A percentile compares a stretch with the other conserved stretches of the same genome.
Evolutionary conservation across 2,113 vertebrate species (phyloP).

Genomic region (Labeo catla): DNA sequence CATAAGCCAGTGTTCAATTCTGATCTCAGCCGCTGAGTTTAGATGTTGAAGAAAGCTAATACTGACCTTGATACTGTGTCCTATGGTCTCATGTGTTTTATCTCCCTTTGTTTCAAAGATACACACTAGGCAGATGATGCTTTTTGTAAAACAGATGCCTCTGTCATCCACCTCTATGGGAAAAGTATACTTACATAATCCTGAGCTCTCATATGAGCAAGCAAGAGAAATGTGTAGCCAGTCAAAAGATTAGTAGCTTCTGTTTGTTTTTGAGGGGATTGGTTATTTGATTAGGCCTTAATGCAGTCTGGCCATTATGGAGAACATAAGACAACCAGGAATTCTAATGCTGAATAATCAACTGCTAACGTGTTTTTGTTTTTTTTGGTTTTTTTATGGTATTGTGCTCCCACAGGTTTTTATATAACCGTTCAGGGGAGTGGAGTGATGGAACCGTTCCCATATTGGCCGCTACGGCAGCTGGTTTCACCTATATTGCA

Average conservation of each 20-base stretch:
- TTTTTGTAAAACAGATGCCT: conserved; percentile 17
- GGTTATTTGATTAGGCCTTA: conserved; percentile 21
- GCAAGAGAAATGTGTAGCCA: not conserved
- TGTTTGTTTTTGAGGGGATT: conserved; percentile 7
- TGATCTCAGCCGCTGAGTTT: not conserved
- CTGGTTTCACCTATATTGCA: conserved; percentile 88
- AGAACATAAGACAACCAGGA: not conserved
- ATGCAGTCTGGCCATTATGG: not conserved
- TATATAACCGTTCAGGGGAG: conserved; percentile 90
- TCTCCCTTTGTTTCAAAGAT: conserved; percentile 25
- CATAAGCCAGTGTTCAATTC: not conserved
- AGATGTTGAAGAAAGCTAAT: not conserved
- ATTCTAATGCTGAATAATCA: not conserved
- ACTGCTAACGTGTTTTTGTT: not conserved
- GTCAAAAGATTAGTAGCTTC: conserved; percentile 2
- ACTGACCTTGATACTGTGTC: not conserved
- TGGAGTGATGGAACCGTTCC: conserved; percentile 96
- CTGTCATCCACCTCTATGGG: not conserved
- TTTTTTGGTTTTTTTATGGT: not conserved
- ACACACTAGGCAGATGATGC: conserved; percentile 2
- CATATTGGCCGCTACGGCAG: conserved; percentile 87
- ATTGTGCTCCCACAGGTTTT: conserved; percentile 81
- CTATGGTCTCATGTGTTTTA: not conserved
- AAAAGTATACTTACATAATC: conserved; percentile 4
- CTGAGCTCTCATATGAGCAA: not conserved